Conservation (phyloP, 2,888 invertebrate species). For the Catocala nupta region DNA sequence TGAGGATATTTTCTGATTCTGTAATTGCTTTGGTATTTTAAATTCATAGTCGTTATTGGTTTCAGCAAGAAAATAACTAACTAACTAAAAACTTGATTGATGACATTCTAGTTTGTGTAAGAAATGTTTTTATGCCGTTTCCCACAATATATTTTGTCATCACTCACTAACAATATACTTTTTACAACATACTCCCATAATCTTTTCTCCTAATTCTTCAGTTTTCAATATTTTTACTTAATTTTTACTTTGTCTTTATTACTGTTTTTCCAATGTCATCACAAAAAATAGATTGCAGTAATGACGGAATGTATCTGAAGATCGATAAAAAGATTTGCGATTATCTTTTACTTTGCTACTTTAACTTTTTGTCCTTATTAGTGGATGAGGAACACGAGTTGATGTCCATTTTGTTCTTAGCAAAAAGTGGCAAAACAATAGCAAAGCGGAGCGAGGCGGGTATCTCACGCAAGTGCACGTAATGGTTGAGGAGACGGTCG, state of each 20-base stretch:
- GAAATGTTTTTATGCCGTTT: conserved; percentile 1
- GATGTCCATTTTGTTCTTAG: conserved; percentile 32
- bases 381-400: conserved; percentile 27
- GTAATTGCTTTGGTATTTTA: not conserved
- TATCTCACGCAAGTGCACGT: conserved; percentile 74
- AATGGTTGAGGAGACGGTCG: conserved; percentile 63
- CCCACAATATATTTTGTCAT: conserved; percentile 23
- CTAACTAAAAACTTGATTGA: conserved; percentile 34
- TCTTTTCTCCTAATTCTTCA: conserved; percentile 6
- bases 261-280: conserved; percentile 4
- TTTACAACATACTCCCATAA: conserved; percentile 17
- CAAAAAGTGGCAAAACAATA: conserved; percentile 55
- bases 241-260: conserved; percentile 12
- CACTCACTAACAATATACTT: conserved; percentile 5
- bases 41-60: conserved; percentile 14
- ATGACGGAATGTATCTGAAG: conserved; percentile 1
- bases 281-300: not conserved
- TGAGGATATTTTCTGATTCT: not conserved
- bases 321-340: conserved; percentile 17
- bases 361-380: conserved; percentile 43
- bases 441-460: conserved; percentile 46
- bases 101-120: conserved; percentile 21
- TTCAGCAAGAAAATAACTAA: conserved; percentile 17
- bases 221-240: conserved; percentile 12
- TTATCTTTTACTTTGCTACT: conserved; percentile 46